A percentile compares a stretch with the other conserved stretches of the same genome.
Evolutionary conservation across 1,140 invertebrate species (phyloP).

Genomic region (Latrodectus geometricus): DNA sequence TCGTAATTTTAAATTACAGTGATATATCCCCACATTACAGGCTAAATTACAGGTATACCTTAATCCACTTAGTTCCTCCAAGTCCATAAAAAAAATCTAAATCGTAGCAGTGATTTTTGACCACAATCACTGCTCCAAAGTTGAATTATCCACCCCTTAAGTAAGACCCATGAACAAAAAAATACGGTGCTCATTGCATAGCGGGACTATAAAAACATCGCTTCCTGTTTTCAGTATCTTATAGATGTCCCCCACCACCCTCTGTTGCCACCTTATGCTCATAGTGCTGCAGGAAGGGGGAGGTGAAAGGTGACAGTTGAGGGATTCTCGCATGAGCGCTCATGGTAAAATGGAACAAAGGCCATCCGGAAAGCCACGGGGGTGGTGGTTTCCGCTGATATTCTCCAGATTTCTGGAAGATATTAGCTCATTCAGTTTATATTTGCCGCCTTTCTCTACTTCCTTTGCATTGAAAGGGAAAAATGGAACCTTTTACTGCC

Average conservation of each 20-base stretch:
- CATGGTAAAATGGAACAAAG: conserved; percentile 9
- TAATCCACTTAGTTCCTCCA: neutral
- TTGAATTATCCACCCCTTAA: neutral
- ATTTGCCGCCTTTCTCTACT: neutral
- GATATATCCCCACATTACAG: no score
- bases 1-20: no score
- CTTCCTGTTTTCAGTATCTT: neutral
- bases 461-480: neutral
- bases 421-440: neutral
- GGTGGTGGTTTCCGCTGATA: conserved; percentile 11
- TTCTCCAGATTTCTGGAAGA: conserved; percentile 16
- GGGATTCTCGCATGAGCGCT: conserved; percentile 1
- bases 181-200: neutral
- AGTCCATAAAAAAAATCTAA: neutral
- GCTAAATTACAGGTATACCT: neutral
- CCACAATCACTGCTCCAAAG: neutral
- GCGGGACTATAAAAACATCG: neutral
- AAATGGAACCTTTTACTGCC: neutral
- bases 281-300: neutral
- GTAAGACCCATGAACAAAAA: neutral
- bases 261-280: no score
- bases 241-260: neutral
- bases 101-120: neutral
- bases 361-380: neutral
- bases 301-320: conserved; percentile 5